Base-by-base conservation (phyloP, 1,140 invertebrate species). In the Drosophila eugracilis region DNA sequence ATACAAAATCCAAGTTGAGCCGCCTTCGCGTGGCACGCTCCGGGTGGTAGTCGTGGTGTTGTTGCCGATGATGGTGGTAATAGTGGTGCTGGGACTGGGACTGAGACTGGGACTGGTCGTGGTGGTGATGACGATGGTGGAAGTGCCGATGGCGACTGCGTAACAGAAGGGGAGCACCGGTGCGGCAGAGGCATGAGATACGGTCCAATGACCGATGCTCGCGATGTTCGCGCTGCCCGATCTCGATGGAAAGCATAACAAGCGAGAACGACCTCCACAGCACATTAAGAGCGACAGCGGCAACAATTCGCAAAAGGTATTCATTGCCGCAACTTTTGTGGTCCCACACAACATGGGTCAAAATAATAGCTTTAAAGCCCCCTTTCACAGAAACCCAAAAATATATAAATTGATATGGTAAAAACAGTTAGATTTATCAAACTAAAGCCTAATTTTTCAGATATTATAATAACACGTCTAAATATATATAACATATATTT, bases 201-300 rank as follows among this genome's bases (percentile, higher is more conserved):
- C 83, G 83, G 81, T 85, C 81, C 81, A 85, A 81, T 85, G 81
- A 85, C 81, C 81, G 81, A 81, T 78, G 77, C 75, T 79, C 71
- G 78, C 48, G 30, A 52, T 50, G 67, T 37, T 66, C 57, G 57
- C 49, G 70, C 36, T 41, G 58, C 28, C 62, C 37, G 45, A 52
- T 69, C 62, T 44, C 62, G 65, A 77, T 86, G 80, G 75, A 62
- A 66, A 77, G 77, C 81, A 86, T 81, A 85, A 75, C 73, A 75
- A 78, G 63, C 81, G 73, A 81, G 83, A 86, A 81, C 81, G 81
- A 85, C 81, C 81, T 85, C 81, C 73, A 81, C 83, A 80, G 69
- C 55, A 59, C 63, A 84, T 76, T 58, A 85, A 78, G 55, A 78
- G 44, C 42, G 32, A 67, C 59, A 60, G 45, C 39, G 63, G 41